Evolutionary conservation across 2,113 vertebrate species (phyloP), one percentile per base, ranked within the genome.

Genomic region (Mastomys natalensis): DNA sequence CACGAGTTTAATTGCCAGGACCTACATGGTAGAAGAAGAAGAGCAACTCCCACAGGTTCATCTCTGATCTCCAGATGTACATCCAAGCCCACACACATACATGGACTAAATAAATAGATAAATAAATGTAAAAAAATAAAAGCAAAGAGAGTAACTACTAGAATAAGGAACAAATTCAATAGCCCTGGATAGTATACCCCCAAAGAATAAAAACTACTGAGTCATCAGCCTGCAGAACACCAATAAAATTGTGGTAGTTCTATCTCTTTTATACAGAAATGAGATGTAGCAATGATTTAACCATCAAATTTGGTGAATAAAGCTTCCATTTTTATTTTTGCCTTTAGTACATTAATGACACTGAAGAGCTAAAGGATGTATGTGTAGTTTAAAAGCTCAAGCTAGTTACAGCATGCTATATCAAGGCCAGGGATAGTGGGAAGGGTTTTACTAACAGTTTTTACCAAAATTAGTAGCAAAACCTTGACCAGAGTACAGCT

Each of bases 291-390:
- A 86, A 26, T 73, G 90, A 96, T 58, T 94, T 96, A 81, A 95
- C 88, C 34, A 74, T 73, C 34, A 77, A 97, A 95, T 26, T 70
- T 34, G 24, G 26, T 60, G 17, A 11, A 86, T 10, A 74, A 74
- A 88, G 29, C 24, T 86, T 90, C 66, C 82, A 66, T 55, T 48
- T 80, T 90, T 93, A 73, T 68, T 93, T 96, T 66, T 93, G 55
- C 12, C 48, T 43, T 93, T 94, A 93, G 51, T 51, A 11, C 9
- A 73, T 43, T 73, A 96, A 94, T 91, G 70, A 87, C 19, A 64
- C 7, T 86, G 58, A 95, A 81, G 34, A 80, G 55, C 16, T 9
- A 73, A 95, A 90, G 72, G 90, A 1, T 84, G 4, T 43, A 40
- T 90, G 66, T 70, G 3, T n/a, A 89, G 45, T 58, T 60, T 43